These are phyloP conservation scores for Chascanopsetta lugubris DNA, from an alignment of 2,113 vertebrate genomes.

Conservation along the genomic window DNA sequence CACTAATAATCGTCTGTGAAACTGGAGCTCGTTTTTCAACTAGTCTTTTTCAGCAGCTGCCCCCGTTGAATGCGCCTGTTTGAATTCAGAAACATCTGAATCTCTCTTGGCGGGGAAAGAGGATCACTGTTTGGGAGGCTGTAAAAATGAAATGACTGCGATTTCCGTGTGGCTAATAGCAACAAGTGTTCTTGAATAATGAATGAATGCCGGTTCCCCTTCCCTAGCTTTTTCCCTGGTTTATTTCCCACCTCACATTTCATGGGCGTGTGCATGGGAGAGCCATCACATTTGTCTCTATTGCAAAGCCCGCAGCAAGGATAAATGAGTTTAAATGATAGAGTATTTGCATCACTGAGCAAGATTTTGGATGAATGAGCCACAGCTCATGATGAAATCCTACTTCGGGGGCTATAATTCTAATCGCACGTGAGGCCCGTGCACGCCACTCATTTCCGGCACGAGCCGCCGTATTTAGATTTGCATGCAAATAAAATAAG, in stretches of 20 bases:
- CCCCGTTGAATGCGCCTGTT: constrained; percentile 32
- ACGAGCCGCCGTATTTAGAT: constrained; percentile 26
- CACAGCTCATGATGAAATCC: constrained; percentile 46
- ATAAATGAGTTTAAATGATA: constrained; percentile 76
- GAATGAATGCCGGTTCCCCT: constrained; percentile 46
- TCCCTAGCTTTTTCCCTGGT: constrained; percentile 13
- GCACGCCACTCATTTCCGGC: constrained; percentile 34
- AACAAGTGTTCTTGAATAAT: constrained; percentile 68
- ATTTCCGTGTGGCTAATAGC: constrained; percentile 55
- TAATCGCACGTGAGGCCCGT: constrained; percentile 30
- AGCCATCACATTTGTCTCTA: constrained; percentile 52
- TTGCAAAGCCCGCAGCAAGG: constrained; percentile 65
- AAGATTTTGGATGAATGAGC: constrained; percentile 67
- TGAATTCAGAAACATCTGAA: constrained; percentile 38
- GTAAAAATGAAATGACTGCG: constrained; percentile 61
- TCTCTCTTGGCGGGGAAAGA: constrained; percentile 17
- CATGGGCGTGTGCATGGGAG: not conserved
- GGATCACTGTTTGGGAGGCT: constrained; percentile 26
- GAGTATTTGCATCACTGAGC: constrained; percentile 73
- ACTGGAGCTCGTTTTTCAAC: constrained; percentile 27
- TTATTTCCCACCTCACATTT: constrained; percentile 24
- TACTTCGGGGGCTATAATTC: constrained; percentile 56
- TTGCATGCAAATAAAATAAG: constrained; percentile 19
- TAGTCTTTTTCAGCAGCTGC: constrained; percentile 37
- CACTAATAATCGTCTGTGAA: constrained; percentile 33